These are phyloP conservation scores for Ptychoptera albimana DNA, from an alignment of 2,888 invertebrate species.

Conservation along the genomic window DNA sequence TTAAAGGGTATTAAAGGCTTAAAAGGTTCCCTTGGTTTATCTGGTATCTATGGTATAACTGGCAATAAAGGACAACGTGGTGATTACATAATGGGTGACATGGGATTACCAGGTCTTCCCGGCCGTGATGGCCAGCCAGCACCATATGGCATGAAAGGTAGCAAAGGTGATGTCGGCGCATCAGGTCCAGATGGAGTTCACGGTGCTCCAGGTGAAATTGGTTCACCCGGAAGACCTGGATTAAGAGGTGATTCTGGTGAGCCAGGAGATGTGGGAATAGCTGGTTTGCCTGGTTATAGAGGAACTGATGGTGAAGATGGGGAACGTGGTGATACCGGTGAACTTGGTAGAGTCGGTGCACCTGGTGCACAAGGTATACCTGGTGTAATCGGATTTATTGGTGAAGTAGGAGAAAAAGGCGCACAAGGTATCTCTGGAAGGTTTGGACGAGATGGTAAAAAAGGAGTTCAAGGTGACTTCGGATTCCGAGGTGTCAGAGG, in stretches of 20 bases:
- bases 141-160: conserved; percentile 27
- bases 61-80: conserved; percentile 33
- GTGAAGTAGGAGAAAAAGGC: conserved; percentile 15
- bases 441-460: conserved; percentile 6
- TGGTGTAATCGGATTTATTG: conserved; percentile 2
- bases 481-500: conserved; percentile 19
- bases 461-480: conserved; percentile 33
- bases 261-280: conserved; percentile 35
- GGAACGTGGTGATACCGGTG: conserved; percentile 6
- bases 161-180: conserved; percentile 36
- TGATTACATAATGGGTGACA: conserved; percentile 19
- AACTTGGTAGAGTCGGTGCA: conserved; percentile 18
- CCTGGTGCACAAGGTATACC: conserved; percentile 16
- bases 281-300: conserved; percentile 17
- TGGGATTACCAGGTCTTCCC: conserved; percentile 40
- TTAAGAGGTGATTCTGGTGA: conserved; percentile 37
- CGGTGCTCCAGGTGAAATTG: conserved; percentile 40
- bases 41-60: conserved; percentile 39
- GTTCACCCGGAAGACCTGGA: conserved; percentile 31
- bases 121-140: conserved; percentile 34
- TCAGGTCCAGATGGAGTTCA: conserved; percentile 36
- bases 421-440: conserved; percentile 15
- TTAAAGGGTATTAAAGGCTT: conserved; percentile 40
- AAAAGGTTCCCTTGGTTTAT: conserved; percentile 37
- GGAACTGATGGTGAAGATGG: conserved; percentile 7